Percentiles rank a stretch among this genome's conserved stretches.
Evolutionary conservation across 2,888 invertebrate species (phyloP).

Genomic region (Hypselothyrea guttata): DNA sequence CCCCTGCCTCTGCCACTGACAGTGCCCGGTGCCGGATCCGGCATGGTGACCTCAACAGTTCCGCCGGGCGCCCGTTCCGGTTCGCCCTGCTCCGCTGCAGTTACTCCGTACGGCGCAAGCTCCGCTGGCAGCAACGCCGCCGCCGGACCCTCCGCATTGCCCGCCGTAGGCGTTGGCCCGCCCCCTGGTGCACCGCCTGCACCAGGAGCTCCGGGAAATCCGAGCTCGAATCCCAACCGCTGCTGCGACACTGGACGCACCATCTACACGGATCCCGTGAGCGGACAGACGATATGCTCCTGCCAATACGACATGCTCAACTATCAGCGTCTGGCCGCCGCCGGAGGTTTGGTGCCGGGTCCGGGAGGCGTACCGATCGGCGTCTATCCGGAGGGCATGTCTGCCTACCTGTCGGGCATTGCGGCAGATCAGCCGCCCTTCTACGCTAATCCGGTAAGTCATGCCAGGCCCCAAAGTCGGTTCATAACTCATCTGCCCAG

Average conservation of each 20-base stretch:
- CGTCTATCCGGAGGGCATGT: slow-evolving; percentile 92
- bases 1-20: slow-evolving; percentile 40
- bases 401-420: slow-evolving; percentile 92
- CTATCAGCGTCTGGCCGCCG: slow-evolving; percentile 88
- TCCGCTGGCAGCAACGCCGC: slow-evolving; percentile 28
- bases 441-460: slow-evolving; percentile 92
- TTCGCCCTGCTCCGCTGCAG: slow-evolving; percentile 83
- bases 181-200: slow-evolving; percentile 83
- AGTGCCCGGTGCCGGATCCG: slow-evolving; percentile 28
- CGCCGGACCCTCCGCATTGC: slow-evolving; percentile 72
- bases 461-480: slow-evolving; percentile 26
- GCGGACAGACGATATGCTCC: slow-evolving; percentile 94
- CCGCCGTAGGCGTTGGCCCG: slow-evolving; percentile 55
- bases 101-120: slow-evolving; percentile 80
- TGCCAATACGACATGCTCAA: slow-evolving; percentile 94
- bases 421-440: slow-evolving; percentile 93
- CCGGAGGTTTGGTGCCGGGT: slow-evolving; percentile 82
- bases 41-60: slow-evolving; percentile 83
- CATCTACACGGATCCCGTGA: slow-evolving; percentile 94
- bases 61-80: slow-evolving; percentile 84
- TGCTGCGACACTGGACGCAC: slow-evolving; percentile 97
- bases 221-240: slow-evolving; percentile 79
- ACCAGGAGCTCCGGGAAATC: slow-evolving; percentile 79
- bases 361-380: slow-evolving; percentile 89
- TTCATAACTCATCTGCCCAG: slow-evolving; percentile 70